Conservation (phyloP, 2,888 invertebrate genomes). For the Lycaena phlaeas region DNA sequence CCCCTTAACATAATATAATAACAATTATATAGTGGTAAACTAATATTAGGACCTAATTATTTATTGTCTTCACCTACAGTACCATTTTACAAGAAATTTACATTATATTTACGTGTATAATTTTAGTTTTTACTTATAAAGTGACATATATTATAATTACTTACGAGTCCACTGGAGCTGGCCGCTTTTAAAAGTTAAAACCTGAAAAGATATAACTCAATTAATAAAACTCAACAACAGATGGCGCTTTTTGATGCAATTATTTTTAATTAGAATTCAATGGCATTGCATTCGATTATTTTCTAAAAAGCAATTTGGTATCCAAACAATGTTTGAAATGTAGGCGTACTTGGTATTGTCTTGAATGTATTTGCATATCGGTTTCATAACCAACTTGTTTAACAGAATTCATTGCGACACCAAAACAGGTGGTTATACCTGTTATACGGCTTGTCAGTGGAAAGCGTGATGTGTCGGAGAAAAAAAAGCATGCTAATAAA, state of each 20-base stretch:
- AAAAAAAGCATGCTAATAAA: conserved; percentile 34
- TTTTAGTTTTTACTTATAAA: too few species aligned
- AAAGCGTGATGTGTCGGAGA: not conserved
- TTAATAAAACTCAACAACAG: too few species aligned
- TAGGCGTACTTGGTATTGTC: conserved; percentile 24
- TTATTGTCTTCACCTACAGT: too few species aligned
- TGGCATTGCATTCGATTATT: not conserved
- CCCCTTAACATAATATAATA: too few species aligned
- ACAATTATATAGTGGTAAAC: too few species aligned
- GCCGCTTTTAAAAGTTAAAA: too few species aligned
- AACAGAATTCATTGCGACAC: conserved; percentile 13
- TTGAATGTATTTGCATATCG: conserved; percentile 16
- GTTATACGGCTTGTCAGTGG: conserved; percentile 9
- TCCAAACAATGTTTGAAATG: conserved; percentile 23
- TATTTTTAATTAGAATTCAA: not conserved
- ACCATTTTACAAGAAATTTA: too few species aligned
- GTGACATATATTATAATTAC: too few species aligned
- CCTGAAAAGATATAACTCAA: too few species aligned
- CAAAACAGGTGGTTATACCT: conserved; percentile 14
- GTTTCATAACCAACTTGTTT: conserved; percentile 11
- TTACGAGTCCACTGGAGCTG: too few species aligned
- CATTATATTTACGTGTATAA: too few species aligned
- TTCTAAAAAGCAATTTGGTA: conserved; percentile 5
- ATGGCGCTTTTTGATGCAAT: conserved; percentile 1
- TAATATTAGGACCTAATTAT: too few species aligned